phyloP scores from a whole-genome alignment of 1,140 invertebrate genomes.

The Drosophila bocki region DNA sequence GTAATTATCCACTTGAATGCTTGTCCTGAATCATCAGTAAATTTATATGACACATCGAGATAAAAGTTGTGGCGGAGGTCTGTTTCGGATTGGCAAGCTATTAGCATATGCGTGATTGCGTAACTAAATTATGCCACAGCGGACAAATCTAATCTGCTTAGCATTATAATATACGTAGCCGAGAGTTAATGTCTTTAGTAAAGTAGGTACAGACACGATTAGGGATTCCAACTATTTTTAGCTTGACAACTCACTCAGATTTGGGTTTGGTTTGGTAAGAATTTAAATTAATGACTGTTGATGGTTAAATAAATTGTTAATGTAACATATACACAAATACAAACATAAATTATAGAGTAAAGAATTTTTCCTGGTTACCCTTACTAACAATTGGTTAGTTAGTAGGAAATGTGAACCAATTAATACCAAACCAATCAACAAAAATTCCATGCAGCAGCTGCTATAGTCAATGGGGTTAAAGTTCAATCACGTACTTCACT shows the following conservation, averaged over 20 bases:
- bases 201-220: not conserved
- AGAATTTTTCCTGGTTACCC: not conserved
- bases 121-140: slow-evolving; percentile 34
- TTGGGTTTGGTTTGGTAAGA: too few relatives aligned
- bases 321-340: too few relatives aligned
- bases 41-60: slow-evolving; percentile 37
- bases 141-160: slow-evolving; percentile 13
- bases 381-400: not conserved
- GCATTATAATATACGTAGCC: slow-evolving; percentile 3
- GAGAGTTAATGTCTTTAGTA: slow-evolving; percentile 7
- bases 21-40: slow-evolving; percentile 25
- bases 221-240: not conserved
- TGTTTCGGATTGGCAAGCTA: slow-evolving; percentile 40
- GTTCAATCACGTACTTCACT: slow-evolving; percentile 61
- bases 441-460: slow-evolving; percentile 40
- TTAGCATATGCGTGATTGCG: slow-evolving; percentile 30
- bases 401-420: slow-evolving; percentile 6
- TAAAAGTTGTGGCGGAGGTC: slow-evolving; percentile 28
- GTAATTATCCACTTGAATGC: slow-evolving; percentile 48
- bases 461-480: slow-evolving; percentile 63
- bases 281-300: not conserved
- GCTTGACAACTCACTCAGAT: not conserved
- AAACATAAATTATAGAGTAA: too few relatives aligned
- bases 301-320: not conserved
- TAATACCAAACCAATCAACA: slow-evolving; percentile 16